Percentiles rank a stretch among this genome's conserved stretches.
phyloP scores from a whole-genome alignment of 2,888 invertebrate species.

The Agrilus mali region DNA sequence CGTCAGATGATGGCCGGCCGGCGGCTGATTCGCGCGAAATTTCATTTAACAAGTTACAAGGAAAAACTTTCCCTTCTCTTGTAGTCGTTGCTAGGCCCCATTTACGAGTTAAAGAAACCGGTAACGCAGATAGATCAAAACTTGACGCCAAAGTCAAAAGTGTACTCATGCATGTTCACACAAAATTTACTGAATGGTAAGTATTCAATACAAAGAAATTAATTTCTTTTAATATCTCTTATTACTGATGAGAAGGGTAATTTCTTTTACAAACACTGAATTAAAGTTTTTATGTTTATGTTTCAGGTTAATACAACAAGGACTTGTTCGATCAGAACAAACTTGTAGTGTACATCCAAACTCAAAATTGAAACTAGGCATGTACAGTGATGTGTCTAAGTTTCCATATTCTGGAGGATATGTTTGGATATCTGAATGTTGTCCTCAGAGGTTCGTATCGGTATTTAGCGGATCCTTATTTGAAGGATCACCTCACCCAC shows the following conservation, averaged over 20 bases:
- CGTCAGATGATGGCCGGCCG: constrained; percentile 48
- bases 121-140: constrained; percentile 43
- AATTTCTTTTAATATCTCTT: too few relatives aligned
- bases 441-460: constrained; percentile 72
- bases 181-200: constrained; percentile 78
- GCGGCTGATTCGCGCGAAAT: constrained; percentile 60
- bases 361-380: constrained; percentile 64
- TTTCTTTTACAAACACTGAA: not conserved
- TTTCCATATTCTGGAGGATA: constrained; percentile 84
- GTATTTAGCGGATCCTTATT: constrained; percentile 81
- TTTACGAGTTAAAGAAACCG: constrained; percentile 54
- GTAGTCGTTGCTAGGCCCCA: constrained; percentile 74
- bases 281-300: constrained; percentile 2
- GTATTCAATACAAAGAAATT: constrained; percentile 4
- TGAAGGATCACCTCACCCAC: constrained; percentile 74
- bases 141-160: constrained; percentile 72
- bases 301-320: constrained; percentile 61
- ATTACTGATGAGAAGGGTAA: too few relatives aligned
- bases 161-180: constrained; percentile 67
- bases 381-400: constrained; percentile 75
- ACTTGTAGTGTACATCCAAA: constrained; percentile 56
- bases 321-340: constrained; percentile 68
- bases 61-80: constrained; percentile 76
- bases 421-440: constrained; percentile 84
- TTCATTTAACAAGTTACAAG: constrained; percentile 63